phyloP scores from a whole-genome alignment of 2,888 invertebrate genomes.

The Clostera curtula region DNA sequence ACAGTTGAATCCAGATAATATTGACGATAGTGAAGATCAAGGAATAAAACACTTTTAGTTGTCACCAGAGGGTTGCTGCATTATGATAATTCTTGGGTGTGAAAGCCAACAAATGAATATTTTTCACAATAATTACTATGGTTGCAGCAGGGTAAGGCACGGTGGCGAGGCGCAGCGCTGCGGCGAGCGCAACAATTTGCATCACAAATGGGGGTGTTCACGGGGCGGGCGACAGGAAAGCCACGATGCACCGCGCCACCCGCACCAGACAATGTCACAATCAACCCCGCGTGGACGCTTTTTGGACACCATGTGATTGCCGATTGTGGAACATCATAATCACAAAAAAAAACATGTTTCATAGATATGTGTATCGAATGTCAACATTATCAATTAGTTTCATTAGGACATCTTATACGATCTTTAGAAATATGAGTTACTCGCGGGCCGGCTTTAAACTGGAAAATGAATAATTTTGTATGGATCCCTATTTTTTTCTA shows the following conservation, averaged over 20 bases:
- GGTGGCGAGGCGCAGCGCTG: constrained; percentile 45
- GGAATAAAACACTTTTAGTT: constrained; percentile 17
- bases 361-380: too few species aligned
- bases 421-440: too few species aligned
- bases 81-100: constrained; percentile 49
- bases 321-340: constrained; percentile 62
- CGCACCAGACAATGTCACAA: constrained; percentile 69
- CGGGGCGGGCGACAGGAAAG: constrained; percentile 53
- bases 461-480: too few species aligned
- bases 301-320: constrained; percentile 66
- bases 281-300: constrained; percentile 71
- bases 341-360: too few species aligned
- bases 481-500: too few species aligned
- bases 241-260: constrained; percentile 36
- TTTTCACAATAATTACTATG: constrained; percentile 66
- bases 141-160: constrained; percentile 56
- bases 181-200: constrained; percentile 58
- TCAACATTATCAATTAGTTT: too few species aligned
- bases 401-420: too few species aligned
- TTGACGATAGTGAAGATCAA: constrained; percentile 2
- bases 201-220: constrained; percentile 60
- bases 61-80: constrained; percentile 27
- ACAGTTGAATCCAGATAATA: too few species aligned
- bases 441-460: too few species aligned
- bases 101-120: constrained; percentile 64